Conservation (phyloP, 2,888 invertebrate genomes). For the Frankliniella fusca region DNA sequence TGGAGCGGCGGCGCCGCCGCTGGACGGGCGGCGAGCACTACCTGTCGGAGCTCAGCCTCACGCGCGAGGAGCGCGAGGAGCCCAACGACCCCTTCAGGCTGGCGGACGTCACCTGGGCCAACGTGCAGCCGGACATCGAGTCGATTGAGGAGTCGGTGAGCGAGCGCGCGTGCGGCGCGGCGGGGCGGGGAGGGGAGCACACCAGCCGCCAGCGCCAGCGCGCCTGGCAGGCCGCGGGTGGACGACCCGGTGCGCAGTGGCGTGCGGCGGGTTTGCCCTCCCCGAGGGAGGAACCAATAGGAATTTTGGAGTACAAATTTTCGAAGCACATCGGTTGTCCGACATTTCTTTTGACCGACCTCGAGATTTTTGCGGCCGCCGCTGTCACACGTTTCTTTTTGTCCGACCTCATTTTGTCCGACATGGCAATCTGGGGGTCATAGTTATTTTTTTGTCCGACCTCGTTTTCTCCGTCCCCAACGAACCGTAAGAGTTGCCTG, state of each 20-base stretch:
- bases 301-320: too few species aligned
- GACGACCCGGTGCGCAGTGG: neutral
- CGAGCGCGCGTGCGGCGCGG: neutral
- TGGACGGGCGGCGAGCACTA: neutral
- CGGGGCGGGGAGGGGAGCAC: too few species aligned
- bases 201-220: neutral
- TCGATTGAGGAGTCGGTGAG: neutral
- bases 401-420: too few species aligned
- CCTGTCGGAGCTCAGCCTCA: neutral
- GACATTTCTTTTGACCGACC: too few species aligned
- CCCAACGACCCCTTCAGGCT: slow-evolving; percentile 3
- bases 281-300: neutral
- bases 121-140: neutral
- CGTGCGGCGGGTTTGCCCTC: neutral
- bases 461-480: too few species aligned
- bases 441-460: too few species aligned
- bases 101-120: neutral
- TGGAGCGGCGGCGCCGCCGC: slow-evolving; percentile 1
- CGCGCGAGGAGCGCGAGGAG: neutral
- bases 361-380: too few species aligned
- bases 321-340: too few species aligned
- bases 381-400: too few species aligned
- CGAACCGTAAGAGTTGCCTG: too few species aligned
- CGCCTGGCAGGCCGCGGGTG: neutral
- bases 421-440: too few species aligned